Evolutionary conservation across 2,888 invertebrate species (phyloP), one percentile per base, ranked within the genome.

Genomic region (Melanchra persicariae): DNA sequence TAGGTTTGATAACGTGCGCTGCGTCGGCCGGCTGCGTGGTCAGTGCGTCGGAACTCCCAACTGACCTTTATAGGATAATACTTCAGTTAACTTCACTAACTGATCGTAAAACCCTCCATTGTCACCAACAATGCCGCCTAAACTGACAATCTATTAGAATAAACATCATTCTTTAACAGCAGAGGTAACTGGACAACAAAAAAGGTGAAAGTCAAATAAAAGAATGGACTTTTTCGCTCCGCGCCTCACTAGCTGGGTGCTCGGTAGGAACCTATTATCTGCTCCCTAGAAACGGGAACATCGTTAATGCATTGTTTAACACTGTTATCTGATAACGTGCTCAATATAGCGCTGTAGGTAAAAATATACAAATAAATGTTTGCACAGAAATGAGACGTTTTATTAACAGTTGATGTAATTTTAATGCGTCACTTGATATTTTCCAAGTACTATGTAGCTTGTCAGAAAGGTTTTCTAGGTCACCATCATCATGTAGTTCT

Each of bases 1-100:
- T 87, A 88, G 89, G 89, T 90, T 88, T 85, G 86, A 86, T 84
- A 84, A 85, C 83, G 82, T 81, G 85, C 77, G 81, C 74, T 63
- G 77, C 57, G 86, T 76, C 74, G 77, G 77, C 49, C 76, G 84
- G 9, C 70, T 70, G 57, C 52, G 81, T 83, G 90, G 87, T 87
- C 89, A 87, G 83, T 89, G 90, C 91, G 91, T 80, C 87, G 81
- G 74, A 81, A 77, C 77, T 78, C 70, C 71, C 77, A 68, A 78
- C 85, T 92, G 93, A 93, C 93, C 93, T 91, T 89, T 89, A 87
- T 87, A 87, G 72, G 82, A 86, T 87, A 74, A 79, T 87, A 83
- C 70, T 79, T 73, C 62, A 66, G 70, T 79, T 70, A 73, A 60
- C 65, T 70, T 62, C 26, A 60, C 59, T 58, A 54, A 67, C 66